phyloP scores from a whole-genome alignment of 2,797 vertebrate genomes.

The Xiphorhynchus erythropygius region DNA sequence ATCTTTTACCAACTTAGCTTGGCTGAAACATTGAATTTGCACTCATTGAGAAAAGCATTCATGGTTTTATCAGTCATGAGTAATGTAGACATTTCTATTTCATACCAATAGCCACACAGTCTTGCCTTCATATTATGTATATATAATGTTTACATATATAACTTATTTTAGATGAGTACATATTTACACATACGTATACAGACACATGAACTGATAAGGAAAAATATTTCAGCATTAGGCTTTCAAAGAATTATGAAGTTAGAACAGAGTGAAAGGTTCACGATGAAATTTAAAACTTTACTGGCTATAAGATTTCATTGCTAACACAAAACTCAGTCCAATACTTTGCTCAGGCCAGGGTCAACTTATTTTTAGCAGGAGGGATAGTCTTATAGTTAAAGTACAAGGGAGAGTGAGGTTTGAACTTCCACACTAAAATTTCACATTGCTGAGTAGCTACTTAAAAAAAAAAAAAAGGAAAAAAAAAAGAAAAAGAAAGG shows the following conservation, averaged over 20 bases:
- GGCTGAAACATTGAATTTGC: not conserved
- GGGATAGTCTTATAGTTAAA: not conserved
- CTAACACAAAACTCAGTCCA: slow-evolving; percentile 42
- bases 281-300: slow-evolving; percentile 38
- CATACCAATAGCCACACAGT: not conserved
- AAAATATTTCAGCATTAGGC: not conserved
- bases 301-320: slow-evolving; percentile 40
- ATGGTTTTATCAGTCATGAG: slow-evolving; percentile 9
- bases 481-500: not conserved
- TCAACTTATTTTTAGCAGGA: slow-evolving; percentile 54
- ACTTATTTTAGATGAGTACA: not conserved
- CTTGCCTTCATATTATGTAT: not conserved
- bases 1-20: not conserved
- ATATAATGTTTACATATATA: not conserved
- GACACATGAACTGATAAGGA: slow-evolving; percentile 21
- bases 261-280: slow-evolving; percentile 22
- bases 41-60: not conserved
- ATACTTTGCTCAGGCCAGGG: not conserved
- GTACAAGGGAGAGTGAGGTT: not conserved
- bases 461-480: not conserved
- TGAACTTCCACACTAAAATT: not conserved
- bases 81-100: not conserved
- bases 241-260: slow-evolving; percentile 56
- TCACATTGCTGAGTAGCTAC: not conserved
- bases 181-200: not conserved